phyloP scores from a whole-genome alignment of 2,797 vertebrate genomes.

The Adelosebastes latens region DNA sequence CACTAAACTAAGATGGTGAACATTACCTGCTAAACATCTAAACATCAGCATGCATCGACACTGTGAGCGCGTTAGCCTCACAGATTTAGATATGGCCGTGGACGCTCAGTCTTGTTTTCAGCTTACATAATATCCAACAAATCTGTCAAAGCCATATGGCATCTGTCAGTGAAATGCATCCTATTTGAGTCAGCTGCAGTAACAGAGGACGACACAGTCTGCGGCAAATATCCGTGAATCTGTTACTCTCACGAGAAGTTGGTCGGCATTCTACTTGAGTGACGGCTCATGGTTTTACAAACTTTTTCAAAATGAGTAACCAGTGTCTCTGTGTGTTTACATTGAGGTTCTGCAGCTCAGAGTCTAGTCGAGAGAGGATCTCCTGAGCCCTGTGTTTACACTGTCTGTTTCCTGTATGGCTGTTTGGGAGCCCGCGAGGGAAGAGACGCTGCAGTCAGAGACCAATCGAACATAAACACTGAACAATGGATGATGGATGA shows the following conservation, averaged over 20 bases:
- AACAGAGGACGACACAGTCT: background rate
- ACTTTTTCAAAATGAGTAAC: slow-evolving; percentile 37
- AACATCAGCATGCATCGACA: background rate
- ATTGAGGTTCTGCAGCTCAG: slow-evolving; percentile 52
- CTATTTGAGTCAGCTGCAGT: background rate
- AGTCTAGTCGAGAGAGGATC: slow-evolving; percentile 55
- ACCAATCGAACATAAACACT: slow-evolving; percentile 73
- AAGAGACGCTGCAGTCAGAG: slow-evolving; percentile 66
- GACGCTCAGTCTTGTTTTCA: background rate
- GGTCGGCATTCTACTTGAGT: background rate
- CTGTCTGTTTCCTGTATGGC: slow-evolving; percentile 77
- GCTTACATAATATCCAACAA: background rate
- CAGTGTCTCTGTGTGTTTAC: slow-evolving; percentile 56
- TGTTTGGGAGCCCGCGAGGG: slow-evolving; percentile 66
- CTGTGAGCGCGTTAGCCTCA: background rate
- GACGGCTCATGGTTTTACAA: slow-evolving; percentile 14
- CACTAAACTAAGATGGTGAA: background rate
- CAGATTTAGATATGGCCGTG: background rate
- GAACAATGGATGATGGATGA: slow-evolving; percentile 65
- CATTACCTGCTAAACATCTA: background rate
- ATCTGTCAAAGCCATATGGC: background rate
- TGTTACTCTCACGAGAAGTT: background rate
- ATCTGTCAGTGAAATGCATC: background rate
- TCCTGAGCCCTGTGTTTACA: slow-evolving; percentile 74
- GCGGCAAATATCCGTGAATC: background rate